Evolutionary conservation across 2,797 vertebrate species (phyloP).

Genomic region (Natrix natrix): DNA sequence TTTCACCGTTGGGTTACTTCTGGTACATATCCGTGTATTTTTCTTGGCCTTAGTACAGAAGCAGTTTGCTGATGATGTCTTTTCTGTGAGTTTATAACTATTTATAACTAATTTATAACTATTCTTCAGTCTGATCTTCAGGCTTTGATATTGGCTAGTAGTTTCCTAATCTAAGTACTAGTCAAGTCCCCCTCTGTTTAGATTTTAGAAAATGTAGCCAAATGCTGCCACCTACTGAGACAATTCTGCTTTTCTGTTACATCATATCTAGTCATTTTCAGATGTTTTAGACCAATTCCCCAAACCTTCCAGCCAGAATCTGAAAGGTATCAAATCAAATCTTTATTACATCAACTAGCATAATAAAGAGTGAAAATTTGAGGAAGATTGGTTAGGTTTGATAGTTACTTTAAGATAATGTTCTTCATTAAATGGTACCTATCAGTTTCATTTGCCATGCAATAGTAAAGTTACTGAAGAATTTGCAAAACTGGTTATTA

Average conservation of each 20-base stretch:
- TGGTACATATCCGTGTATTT: not conserved
- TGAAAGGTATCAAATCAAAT: not conserved
- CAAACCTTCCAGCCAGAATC: not conserved
- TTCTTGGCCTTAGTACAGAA: not conserved
- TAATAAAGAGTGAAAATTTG: not conserved
- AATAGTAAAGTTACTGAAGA: not conserved
- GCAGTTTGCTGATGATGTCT: not conserved
- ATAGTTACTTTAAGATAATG: not conserved
- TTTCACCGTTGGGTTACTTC: not conserved
- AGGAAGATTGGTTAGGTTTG: not conserved
- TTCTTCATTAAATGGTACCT: not conserved
- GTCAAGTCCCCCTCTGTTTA: not conserved
- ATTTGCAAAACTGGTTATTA: not conserved
- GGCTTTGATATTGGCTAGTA: not conserved
- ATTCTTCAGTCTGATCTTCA: not conserved
- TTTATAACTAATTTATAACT: not conserved
- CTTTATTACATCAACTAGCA: not conserved
- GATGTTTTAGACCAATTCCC: not conserved
- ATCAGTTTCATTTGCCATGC: not conserved
- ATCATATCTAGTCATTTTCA: not conserved
- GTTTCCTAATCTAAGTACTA: not conserved
- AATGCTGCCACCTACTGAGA: not conserved
- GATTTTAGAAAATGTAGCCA: not conserved
- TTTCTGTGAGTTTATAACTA: not conserved
- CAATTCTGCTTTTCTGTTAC: not conserved